Conservation (phyloP, 2,113 vertebrate species). For the Hepsetus odoe region DNA sequence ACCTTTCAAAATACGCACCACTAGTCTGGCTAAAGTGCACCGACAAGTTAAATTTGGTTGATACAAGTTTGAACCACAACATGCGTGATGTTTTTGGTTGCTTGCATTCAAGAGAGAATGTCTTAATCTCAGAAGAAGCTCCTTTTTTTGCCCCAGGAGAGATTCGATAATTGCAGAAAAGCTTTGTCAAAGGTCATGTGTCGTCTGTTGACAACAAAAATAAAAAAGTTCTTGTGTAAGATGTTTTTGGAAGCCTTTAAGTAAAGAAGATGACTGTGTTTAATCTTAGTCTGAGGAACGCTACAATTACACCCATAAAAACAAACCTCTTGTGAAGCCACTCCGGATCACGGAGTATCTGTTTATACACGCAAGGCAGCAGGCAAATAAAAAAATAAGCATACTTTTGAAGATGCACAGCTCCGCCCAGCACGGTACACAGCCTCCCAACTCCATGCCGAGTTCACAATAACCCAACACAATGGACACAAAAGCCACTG, state of each 20-base stretch:
- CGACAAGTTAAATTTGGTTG: background rate
- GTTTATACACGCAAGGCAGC: constrained; percentile 12
- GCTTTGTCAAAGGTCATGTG: background rate
- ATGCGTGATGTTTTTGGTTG: background rate
- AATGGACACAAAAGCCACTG: constrained; percentile 28
- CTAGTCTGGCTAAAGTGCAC: background rate
- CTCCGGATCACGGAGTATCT: constrained; percentile 14
- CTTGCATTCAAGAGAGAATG: background rate
- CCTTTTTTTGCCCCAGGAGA: background rate
- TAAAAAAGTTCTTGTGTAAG: background rate
- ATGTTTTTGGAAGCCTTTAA: constrained; percentile 2
- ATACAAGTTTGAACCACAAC: background rate
- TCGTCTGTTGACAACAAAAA: background rate
- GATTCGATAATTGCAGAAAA: background rate
- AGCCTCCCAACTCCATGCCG: background rate
- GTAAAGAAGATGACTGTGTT: background rate
- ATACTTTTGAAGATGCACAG: background rate
- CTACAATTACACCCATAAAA: constrained; percentile 1
- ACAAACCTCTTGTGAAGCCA: background rate
- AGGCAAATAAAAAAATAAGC: constrained; percentile 13
- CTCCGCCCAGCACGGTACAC: constrained; percentile 13
- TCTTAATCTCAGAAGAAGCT: background rate
- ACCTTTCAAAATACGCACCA: background rate
- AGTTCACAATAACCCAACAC: constrained; percentile 17
- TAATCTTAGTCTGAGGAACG: background rate